phyloP scores from a whole-genome alignment of 2,113 vertebrate species.

The Cariama cristata region DNA sequence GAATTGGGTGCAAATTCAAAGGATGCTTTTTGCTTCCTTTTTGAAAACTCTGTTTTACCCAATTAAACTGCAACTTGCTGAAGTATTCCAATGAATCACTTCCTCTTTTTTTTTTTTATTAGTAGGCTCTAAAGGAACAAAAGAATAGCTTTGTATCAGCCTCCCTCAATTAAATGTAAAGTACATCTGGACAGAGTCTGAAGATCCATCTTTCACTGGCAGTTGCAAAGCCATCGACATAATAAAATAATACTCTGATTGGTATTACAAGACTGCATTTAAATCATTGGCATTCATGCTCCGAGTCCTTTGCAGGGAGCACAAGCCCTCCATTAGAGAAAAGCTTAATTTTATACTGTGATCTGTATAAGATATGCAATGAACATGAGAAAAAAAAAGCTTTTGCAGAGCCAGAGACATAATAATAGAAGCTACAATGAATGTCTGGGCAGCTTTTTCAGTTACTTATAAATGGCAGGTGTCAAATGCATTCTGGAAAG shows the following conservation, averaged over 20 bases:
- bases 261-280: constrained; percentile 64
- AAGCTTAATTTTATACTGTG: constrained; percentile 62
- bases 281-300: constrained; percentile 71
- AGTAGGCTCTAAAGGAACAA: constrained; percentile 38
- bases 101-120: background rate
- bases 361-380: constrained; percentile 32
- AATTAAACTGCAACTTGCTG: constrained; percentile 39
- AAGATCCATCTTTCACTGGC: constrained; percentile 57
- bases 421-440: constrained; percentile 30
- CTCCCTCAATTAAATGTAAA: constrained; percentile 62
- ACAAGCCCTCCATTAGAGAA: constrained; percentile 58
- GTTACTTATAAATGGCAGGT: constrained; percentile 51
- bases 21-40: background rate
- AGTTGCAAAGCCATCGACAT: constrained; percentile 53
- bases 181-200: constrained; percentile 56
- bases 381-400: constrained; percentile 41
- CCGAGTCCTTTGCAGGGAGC: constrained; percentile 41
- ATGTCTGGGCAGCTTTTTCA: constrained; percentile 49
- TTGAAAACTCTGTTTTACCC: constrained; percentile 8
- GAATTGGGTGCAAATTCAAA: constrained; percentile 32
- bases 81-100: constrained; percentile 34
- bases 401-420: constrained; percentile 29
- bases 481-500: constrained; percentile 46
- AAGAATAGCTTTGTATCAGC: constrained; percentile 54
- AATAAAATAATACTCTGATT: constrained; percentile 69